A percentile compares a stretch with the other conserved stretches of the same genome.
These are phyloP conservation scores for Balaenoptera acutorostrata DNA, from an alignment of 2,113 vertebrate genomes.

Conservation along the genomic window DNA sequence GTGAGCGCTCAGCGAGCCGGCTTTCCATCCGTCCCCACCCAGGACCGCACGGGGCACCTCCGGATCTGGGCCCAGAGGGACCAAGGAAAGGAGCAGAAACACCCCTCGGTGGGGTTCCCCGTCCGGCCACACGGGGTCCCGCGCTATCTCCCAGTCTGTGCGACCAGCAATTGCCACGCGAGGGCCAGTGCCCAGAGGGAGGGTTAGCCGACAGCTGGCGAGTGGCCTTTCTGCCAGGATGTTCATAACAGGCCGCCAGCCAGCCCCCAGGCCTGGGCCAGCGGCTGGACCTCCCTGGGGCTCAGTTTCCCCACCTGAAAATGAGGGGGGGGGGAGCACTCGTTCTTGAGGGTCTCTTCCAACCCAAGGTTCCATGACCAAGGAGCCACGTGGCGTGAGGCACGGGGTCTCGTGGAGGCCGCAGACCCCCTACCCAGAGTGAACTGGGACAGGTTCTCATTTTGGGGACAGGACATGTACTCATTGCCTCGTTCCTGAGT, in stretches of 20 bases:
- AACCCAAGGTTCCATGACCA: neutral
- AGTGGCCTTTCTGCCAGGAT: neutral
- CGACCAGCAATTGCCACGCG: neutral
- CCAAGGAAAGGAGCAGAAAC: neutral
- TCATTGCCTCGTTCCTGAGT: accelerated
- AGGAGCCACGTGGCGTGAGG: neutral
- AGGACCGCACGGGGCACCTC: accelerated
- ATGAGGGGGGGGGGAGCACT: neutral
- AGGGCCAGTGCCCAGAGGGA: neutral
- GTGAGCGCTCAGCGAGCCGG: neutral
- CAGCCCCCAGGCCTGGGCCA: neutral
- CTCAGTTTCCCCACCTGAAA: neutral
- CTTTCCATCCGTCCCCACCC: neutral
- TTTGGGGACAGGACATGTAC: accelerated
- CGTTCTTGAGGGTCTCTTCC: neutral
- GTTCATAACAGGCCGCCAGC: accelerated
- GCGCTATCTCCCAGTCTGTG: neutral
- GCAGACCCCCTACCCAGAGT: neutral
- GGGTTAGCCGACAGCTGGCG: neutral
- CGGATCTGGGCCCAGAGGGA: neutral
- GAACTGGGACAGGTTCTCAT: neutral
- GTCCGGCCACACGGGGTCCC: accelerated
- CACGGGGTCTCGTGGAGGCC: neutral
- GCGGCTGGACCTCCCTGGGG: accelerated
- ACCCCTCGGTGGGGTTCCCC: accelerated